These are phyloP conservation scores for Ditylenchus dipsaci DNA, from an alignment of 1,140 invertebrate species.

Conservation along the genomic window DNA sequence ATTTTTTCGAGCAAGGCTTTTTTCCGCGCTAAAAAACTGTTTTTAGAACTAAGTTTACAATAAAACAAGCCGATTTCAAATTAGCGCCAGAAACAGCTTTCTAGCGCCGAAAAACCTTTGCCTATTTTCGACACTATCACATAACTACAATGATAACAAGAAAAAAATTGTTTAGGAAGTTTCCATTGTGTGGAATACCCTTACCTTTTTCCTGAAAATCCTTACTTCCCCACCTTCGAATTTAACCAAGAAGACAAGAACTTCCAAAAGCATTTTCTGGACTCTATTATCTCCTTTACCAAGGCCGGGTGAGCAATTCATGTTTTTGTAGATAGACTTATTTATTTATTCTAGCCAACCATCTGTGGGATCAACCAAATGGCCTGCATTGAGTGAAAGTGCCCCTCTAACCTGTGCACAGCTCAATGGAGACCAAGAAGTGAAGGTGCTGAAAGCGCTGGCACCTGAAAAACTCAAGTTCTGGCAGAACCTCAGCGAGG, in stretches of 20 bases:
- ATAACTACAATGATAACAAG: neutral
- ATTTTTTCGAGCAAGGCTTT: no score
- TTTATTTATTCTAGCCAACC: neutral
- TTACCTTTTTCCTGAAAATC: neutral
- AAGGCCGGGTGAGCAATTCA: neutral
- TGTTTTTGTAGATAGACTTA: neutral
- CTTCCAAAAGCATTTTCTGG: neutral
- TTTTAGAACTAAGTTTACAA: no score
- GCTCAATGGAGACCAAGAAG: neutral
- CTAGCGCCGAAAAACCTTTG: neutral
- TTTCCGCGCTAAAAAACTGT: no score
- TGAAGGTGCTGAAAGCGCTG: neutral
- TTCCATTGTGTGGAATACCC: slow-evolving; percentile 1
- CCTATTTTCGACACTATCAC: neutral
- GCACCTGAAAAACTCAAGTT: no score
- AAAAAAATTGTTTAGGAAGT: neutral
- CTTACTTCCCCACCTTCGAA: no score
- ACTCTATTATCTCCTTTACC: neutral
- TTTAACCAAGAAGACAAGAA: neutral
- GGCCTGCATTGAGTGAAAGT: no score
- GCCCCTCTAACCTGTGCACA: neutral
- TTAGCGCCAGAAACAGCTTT: neutral
- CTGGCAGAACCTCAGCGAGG: no score
- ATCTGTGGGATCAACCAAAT: no score
- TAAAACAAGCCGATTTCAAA: no score